Base-by-base conservation (phyloP, 2,888 invertebrate genomes). In the Cantharis rufa region DNA sequence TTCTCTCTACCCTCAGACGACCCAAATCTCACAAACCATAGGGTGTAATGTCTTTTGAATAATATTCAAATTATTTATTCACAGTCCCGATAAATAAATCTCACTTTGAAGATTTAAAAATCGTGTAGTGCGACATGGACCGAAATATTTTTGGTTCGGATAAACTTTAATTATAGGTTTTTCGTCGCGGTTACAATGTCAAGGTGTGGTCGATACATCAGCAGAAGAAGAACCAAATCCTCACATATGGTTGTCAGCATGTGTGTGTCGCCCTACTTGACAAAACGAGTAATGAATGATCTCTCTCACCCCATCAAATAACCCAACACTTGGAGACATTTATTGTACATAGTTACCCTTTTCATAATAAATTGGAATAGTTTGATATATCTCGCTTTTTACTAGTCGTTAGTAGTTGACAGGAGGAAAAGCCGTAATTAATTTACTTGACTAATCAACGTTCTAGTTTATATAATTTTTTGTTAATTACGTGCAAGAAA, bases 1-100 rank as follows among this genome's bases (percentile, higher is more conserved):
- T 77, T 72, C 78, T 80, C 78, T 79, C 79, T 80, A 80, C 75
- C 74, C 75, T 48, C 74, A 75, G 76, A 80, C 79, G 71, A 62
- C 69, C 63, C 74, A 79, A 77, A 78, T 72, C 75, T 75, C 77
- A 77, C 72, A 79, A 80, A 77, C 72, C 72, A 75, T 75, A 74
- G 78, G 78, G 78, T 75, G 78, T 75, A 78, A 78, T 72, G 75
- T 72, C 75, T 78, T 24, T 69, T 75, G 69, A 70, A 75, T 66
- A 66, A n/a, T 78, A 78, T 78, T 69, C 75, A 75, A 72, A 78
- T 78, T 78, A 78, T 75, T 77, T 74, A 72, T 72, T 66, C 28
- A 66, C 15, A 68, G 77, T 64, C 69, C 66, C 75, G 75, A 75
- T 78, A 69, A 69, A 70, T 24, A 70, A 75, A 75, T 75, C 72